phyloP scores from a whole-genome alignment of 2,888 invertebrate species.

The Stegophylla sp. region DNA sequence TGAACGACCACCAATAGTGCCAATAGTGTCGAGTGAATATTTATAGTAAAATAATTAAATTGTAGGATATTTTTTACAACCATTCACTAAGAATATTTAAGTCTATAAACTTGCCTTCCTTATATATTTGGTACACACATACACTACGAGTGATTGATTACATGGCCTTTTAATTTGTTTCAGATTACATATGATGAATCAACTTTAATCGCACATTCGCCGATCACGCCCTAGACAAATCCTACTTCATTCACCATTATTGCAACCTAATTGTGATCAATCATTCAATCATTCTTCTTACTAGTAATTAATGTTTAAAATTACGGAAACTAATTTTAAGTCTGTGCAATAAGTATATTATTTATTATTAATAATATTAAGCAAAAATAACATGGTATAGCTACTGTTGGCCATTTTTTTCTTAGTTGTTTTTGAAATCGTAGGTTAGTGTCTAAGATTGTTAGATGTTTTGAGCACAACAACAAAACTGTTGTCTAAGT shows the following conservation, averaged over 20 bases:
- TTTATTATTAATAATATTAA: slow-evolving; percentile 45
- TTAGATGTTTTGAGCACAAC: slow-evolving; percentile 37
- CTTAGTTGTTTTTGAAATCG: slow-evolving; percentile 39
- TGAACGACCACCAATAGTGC: too few species aligned
- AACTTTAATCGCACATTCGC: slow-evolving; percentile 16
- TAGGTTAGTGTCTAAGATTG: slow-evolving; percentile 38
- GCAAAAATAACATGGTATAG: slow-evolving; percentile 50
- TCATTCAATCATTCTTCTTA: slow-evolving; percentile 59
- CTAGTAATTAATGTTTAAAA: slow-evolving; percentile 52
- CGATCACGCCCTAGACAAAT: slow-evolving; percentile 53
- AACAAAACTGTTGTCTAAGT: background rate
- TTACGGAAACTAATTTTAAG: slow-evolving; percentile 52
- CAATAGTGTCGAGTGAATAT: too few species aligned
- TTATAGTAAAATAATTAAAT: too few species aligned
- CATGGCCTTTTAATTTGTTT: slow-evolving; percentile 14
- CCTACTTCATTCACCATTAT: slow-evolving; percentile 56
- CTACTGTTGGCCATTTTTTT: slow-evolving; percentile 46
- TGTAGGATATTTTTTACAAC: too few species aligned
- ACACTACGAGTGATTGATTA: background rate
- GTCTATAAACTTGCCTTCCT: too few species aligned
- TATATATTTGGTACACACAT: too few species aligned
- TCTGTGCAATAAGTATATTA: slow-evolving; percentile 52
- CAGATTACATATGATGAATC: slow-evolving; percentile 53
- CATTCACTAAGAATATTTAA: too few species aligned
- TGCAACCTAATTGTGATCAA: slow-evolving; percentile 59